A percentile compares a stretch with the other conserved stretches of the same genome.
Conservation (phyloP, 2,113 vertebrate genomes). For the Calypte anna region DNA sequence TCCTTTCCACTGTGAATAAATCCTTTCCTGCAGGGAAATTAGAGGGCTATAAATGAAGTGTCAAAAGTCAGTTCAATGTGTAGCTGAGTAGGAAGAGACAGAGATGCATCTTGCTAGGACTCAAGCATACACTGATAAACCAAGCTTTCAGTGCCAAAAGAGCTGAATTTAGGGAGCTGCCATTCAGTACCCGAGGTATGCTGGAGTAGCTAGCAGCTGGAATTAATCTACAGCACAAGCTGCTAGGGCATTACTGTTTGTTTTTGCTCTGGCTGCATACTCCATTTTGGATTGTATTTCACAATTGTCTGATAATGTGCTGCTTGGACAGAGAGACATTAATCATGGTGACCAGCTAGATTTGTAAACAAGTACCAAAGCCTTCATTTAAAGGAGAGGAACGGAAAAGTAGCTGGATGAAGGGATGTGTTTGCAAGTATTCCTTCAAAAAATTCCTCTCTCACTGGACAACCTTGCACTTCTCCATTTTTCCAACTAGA, state of each 20-base stretch:
- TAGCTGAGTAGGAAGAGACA: not conserved
- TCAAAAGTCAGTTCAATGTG: not conserved
- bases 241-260: slow-evolving; percentile 6
- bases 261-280: slow-evolving; percentile 25
- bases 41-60: not conserved
- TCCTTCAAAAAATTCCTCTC: not conserved
- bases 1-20: not conserved
- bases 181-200: not conserved
- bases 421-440: not conserved
- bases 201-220: slow-evolving; percentile 20
- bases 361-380: slow-evolving; percentile 46
- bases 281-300: slow-evolving; percentile 50
- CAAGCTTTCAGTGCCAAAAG: not conserved
- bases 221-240: slow-evolving; percentile 31
- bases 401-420: slow-evolving; percentile 7
- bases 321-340: slow-evolving; percentile 15
- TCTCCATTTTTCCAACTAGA: not conserved
- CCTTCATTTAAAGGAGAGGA: slow-evolving; percentile 18
- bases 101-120: not conserved
- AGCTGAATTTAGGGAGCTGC: not conserved
- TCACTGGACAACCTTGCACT: not conserved
- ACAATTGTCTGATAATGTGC: slow-evolving; percentile 30
- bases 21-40: not conserved
- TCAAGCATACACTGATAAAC: not conserved
- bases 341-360: not conserved